Conservation (phyloP, 2,797 vertebrate species). For the Gymnocypris eckloni region DNA sequence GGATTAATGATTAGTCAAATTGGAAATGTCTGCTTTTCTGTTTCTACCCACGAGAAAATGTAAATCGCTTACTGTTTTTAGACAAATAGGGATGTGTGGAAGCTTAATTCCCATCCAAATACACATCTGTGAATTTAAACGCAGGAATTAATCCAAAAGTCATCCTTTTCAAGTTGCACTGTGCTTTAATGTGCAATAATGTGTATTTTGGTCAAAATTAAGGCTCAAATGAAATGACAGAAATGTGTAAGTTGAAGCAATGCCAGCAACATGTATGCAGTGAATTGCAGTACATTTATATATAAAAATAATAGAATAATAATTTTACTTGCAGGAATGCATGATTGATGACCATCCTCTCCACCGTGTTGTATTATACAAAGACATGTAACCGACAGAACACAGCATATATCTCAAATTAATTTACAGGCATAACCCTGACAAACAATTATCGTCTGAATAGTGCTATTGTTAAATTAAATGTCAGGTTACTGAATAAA, state of each 20-base stretch:
- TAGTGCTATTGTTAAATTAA: not conserved
- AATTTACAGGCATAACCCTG: not conserved
- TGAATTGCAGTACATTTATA: not conserved
- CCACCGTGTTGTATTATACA: not conserved
- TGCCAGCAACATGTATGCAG: not conserved
- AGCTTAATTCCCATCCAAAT: not conserved
- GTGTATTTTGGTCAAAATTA: not conserved
- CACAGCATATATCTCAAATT: not conserved
- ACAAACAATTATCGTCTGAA: not conserved
- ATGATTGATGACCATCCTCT: not conserved
- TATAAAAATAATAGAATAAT: not conserved
- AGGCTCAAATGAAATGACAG: not conserved
- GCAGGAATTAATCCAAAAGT: not conserved
- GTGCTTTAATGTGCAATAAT: not conserved
- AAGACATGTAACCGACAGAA: not conserved
- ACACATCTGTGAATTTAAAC: conserved; percentile 1
- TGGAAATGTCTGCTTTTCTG: not conserved
- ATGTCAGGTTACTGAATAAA: not conserved
- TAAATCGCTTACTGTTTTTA: not conserved
- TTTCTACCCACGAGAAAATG: not conserved
- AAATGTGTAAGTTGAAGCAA: not conserved
- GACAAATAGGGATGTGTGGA: not conserved
- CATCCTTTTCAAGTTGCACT: not conserved
- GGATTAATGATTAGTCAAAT: not conserved
- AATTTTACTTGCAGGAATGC: not conserved